phyloP scores from a whole-genome alignment of 2,797 vertebrate species.

The Atherinosoma microstoma region DNA sequence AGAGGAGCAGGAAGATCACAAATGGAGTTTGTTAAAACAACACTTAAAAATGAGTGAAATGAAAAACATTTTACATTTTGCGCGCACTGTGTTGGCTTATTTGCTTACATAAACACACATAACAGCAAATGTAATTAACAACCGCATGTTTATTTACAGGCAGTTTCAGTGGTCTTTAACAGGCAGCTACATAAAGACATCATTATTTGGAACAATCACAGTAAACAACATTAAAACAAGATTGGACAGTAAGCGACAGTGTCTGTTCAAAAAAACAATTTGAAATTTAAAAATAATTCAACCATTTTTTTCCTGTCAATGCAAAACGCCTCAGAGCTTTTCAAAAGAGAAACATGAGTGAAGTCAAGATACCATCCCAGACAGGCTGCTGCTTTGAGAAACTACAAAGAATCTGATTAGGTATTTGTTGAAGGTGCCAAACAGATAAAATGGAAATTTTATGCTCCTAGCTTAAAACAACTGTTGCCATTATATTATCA shows the following conservation, averaged over 20 bases:
- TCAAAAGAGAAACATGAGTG: constrained; percentile 10
- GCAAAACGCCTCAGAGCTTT: background rate
- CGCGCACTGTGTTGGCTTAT: background rate
- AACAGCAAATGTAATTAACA: constrained; percentile 36
- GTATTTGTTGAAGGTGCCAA: constrained; percentile 10
- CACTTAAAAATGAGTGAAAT: background rate
- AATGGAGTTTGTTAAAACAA: too few species aligned
- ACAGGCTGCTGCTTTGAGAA: constrained; percentile 21
- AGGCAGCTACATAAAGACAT: constrained; percentile 54
- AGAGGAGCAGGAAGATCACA: background rate
- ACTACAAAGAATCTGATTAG: constrained; percentile 22
- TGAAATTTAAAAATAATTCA: constrained; percentile 1
- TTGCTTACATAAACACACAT: constrained; percentile 6
- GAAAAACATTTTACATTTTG: background rate
- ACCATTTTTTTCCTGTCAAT: constrained; percentile 8
- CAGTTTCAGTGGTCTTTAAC: constrained; percentile 73
- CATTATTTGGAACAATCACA: constrained; percentile 61
- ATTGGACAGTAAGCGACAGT: constrained; percentile 22
- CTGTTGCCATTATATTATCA: background rate
- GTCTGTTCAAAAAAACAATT: constrained; percentile 1
- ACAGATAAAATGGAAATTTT: constrained; percentile 8
- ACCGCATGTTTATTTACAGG: constrained; percentile 80
- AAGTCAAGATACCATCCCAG: constrained; percentile 22
- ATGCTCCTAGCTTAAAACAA: constrained; percentile 10
- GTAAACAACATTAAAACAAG: constrained; percentile 57